These are phyloP conservation scores for Lamprotornis superbus DNA, from an alignment of 2,113 vertebrate genomes.

Conservation along the genomic window DNA sequence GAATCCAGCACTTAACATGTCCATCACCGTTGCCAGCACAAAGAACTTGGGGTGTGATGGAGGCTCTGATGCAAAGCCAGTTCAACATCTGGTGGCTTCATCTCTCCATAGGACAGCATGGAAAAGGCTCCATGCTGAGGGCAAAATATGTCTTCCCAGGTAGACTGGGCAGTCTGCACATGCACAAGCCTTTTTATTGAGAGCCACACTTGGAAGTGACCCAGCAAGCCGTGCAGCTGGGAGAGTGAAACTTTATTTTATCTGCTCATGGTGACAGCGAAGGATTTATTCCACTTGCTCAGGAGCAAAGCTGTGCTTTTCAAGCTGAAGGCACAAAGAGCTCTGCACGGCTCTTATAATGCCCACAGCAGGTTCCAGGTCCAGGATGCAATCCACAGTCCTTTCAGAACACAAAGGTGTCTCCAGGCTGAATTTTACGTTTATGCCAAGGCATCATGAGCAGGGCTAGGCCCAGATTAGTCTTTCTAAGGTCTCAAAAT, in stretches of 20 bases:
- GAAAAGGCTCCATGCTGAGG: background rate
- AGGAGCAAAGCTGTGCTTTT: background rate
- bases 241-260: background rate
- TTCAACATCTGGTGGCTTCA: background rate
- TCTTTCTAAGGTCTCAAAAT: background rate
- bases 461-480: background rate
- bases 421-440: background rate
- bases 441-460: background rate
- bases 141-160: background rate
- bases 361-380: background rate
- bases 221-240: fast-evolving
- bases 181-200: background rate
- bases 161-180: background rate
- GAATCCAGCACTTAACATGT: background rate
- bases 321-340: background rate
- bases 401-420: background rate
- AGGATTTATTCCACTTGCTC: background rate
- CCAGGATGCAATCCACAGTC: background rate
- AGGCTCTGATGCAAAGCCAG: background rate
- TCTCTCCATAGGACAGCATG: background rate
- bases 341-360: fast-evolving
- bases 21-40: background rate
- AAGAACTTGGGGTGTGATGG: background rate
- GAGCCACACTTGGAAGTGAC: background rate
- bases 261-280: fast-evolving